Percentiles rank a stretch among this genome's conserved stretches.
phyloP scores from a whole-genome alignment of 2,888 invertebrate genomes.

The Pseudococcus longispinus region DNA sequence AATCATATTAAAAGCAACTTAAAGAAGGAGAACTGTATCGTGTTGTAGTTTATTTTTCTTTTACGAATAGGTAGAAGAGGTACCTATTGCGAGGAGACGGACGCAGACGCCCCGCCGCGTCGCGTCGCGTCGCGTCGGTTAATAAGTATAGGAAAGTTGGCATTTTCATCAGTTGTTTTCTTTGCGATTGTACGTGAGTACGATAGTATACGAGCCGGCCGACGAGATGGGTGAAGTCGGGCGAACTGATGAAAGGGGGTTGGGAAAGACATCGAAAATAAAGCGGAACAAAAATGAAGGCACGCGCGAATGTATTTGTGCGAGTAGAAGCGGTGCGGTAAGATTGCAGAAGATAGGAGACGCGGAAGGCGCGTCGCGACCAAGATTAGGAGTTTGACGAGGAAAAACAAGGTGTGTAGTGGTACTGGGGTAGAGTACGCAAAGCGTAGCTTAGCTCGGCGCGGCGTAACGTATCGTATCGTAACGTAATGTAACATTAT shows the following conservation, averaged over 20 bases:
- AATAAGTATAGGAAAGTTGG: conserved; percentile 1
- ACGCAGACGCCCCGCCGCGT: too few relatives aligned
- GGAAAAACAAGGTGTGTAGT: too few relatives aligned
- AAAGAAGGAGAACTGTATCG: neutral
- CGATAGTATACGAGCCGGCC: neutral
- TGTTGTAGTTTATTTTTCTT: neutral
- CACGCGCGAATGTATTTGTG: too few relatives aligned
- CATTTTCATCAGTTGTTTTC: neutral
- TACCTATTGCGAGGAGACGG: neutral
- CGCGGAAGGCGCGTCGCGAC: too few relatives aligned
- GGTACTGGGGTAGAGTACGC: too few relatives aligned
- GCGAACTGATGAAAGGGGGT: neutral
- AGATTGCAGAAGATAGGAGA: too few relatives aligned
- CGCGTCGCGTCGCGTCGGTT: too few relatives aligned
- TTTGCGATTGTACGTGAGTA: neutral
- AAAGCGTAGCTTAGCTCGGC: too few relatives aligned
- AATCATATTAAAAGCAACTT: conserved; percentile 34
- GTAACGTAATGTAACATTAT: too few relatives aligned
- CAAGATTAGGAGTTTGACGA: too few relatives aligned
- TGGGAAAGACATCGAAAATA: neutral
- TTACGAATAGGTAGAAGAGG: neutral
- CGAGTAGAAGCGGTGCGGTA: too few relatives aligned
- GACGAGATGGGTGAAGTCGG: neutral
- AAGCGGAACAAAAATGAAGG: neutral
- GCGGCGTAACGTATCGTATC: too few relatives aligned